These are phyloP conservation scores for Drosophila busckii DNA, from an alignment of 1,140 invertebrate species.

Conservation along the genomic window DNA sequence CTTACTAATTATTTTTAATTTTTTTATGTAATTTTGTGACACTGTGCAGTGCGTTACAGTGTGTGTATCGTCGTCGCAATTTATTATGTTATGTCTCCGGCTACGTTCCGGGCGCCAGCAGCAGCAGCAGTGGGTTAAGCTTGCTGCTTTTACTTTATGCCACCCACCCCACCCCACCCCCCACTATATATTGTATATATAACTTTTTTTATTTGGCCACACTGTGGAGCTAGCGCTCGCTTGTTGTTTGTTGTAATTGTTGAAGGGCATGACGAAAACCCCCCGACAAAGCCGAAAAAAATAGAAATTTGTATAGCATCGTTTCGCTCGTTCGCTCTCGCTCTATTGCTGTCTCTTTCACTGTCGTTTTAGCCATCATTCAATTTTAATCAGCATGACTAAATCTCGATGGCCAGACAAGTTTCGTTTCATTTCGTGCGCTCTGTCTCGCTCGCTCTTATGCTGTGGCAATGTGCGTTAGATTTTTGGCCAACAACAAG, in stretches of 20 bases:
- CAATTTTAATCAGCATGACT: conserved; percentile 67
- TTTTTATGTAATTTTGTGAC: background rate
- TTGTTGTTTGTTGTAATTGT: conserved; percentile 31
- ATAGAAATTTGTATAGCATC: too few relatives aligned
- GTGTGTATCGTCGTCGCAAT: conserved; percentile 64
- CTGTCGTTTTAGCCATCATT: conserved; percentile 50
- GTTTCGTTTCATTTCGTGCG: background rate
- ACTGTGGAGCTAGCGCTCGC: too few relatives aligned
- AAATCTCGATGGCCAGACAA: conserved; percentile 35
- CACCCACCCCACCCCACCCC: too few relatives aligned
- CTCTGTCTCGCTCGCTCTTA: background rate
- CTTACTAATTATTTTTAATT: too few relatives aligned
- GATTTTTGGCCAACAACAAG: conserved; percentile 23
- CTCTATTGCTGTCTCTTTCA: conserved; percentile 10
- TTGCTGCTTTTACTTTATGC: conserved; percentile 11
- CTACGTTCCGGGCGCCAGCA: conserved; percentile 45
- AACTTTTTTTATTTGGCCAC: conserved; percentile 1
- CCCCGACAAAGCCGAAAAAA: conserved; percentile 11
- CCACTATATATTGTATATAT: background rate
- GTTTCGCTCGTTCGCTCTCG: conserved; percentile 12
- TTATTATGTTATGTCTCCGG: conserved; percentile 72
- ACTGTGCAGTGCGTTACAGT: conserved; percentile 24
- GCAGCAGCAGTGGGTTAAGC: conserved; percentile 67
- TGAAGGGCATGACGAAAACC: conserved; percentile 29
- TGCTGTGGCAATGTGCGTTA: conserved; percentile 24